Conservation (phyloP, 2,888 invertebrate species). For the Eucera pruinosa region DNA sequence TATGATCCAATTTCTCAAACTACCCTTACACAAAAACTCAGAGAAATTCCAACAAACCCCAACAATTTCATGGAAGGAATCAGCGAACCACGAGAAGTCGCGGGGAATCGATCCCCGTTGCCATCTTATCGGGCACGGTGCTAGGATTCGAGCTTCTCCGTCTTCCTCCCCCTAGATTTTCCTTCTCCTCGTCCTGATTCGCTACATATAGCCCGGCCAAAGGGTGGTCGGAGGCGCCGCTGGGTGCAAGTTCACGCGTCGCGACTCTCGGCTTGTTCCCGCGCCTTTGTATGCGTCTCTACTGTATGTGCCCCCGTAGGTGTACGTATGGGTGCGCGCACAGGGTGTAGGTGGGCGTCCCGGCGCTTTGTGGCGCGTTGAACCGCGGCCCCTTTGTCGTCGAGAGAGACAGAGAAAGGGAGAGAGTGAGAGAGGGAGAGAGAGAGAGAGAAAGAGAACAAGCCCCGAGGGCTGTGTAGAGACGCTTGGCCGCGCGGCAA, state of each 20-base stretch:
- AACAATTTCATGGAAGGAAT: not conserved
- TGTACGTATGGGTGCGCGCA: conserved; percentile 73
- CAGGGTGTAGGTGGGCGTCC: conserved; percentile 80
- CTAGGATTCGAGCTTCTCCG: conserved; percentile 16
- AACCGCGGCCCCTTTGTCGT: conserved; percentile 83
- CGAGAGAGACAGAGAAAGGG: conserved; percentile 55
- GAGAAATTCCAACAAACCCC: not conserved
- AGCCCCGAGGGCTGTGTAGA: conserved; percentile 73
- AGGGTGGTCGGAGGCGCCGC: conserved; percentile 63
- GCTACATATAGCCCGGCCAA: conserved; percentile 53
- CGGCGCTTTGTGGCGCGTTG: conserved; percentile 84
- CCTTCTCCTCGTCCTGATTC: conserved; percentile 52
- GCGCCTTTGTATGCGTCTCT: conserved; percentile 49
- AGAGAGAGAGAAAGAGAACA: conserved; percentile 13
- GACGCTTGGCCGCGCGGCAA: conserved; percentile 73
- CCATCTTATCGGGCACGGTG: conserved; percentile 39
- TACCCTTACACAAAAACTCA: not conserved
- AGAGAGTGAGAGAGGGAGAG: conserved; percentile 50
- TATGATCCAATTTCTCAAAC: too few relatives aligned
- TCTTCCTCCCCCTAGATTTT: conserved; percentile 27
- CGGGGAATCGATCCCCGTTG: conserved; percentile 35
- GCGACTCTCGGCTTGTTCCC: conserved; percentile 71
- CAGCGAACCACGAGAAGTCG: conserved; percentile 5
- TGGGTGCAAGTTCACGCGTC: conserved; percentile 78
- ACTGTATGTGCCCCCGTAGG: conserved; percentile 35